Evolutionary conservation across 2,888 invertebrate genomes (phyloP).

Genomic region (Synanthedon tipuliformis): DNA sequence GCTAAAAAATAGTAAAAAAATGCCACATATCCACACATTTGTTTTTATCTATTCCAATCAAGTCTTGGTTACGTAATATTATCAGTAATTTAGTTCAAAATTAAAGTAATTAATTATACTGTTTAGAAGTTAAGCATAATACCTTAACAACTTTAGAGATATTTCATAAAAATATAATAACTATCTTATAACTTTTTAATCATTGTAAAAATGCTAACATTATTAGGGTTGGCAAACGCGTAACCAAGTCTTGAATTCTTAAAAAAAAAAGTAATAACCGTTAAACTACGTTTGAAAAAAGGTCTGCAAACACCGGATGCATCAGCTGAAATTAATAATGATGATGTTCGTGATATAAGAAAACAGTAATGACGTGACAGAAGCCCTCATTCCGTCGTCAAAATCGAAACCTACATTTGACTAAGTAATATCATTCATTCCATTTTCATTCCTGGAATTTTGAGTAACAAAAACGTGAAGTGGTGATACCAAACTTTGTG

Average conservation of each 20-base stretch:
- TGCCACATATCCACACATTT: background rate
- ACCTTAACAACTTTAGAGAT: no score
- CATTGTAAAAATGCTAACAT: no score
- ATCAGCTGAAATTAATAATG: slow-evolving; percentile 59
- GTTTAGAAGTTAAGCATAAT: no score
- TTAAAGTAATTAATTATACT: no score
- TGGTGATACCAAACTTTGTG: slow-evolving; percentile 58
- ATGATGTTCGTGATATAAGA: slow-evolving; percentile 32
- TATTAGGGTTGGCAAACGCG: no score
- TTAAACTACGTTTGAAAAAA: slow-evolving; percentile 38
- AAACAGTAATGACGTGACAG: slow-evolving; percentile 53
- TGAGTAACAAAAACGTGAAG: slow-evolving; percentile 53
- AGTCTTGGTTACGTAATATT: slow-evolving; percentile 1
- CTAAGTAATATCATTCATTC: slow-evolving; percentile 52
- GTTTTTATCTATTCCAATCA: background rate
- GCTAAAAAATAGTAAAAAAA: background rate
- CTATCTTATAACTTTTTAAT: no score
- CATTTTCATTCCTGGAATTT: slow-evolving; percentile 63
- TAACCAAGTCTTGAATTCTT: no score
- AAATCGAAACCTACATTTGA: slow-evolving; percentile 51
- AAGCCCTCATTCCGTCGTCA: slow-evolving; percentile 63
- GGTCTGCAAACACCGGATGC: slow-evolving; percentile 61
- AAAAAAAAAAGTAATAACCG: background rate
- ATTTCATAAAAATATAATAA: no score
- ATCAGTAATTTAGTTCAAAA: background rate